Base-by-base conservation (phyloP, 1,140 invertebrate genomes). In the Drosophila bipectinata region DNA sequence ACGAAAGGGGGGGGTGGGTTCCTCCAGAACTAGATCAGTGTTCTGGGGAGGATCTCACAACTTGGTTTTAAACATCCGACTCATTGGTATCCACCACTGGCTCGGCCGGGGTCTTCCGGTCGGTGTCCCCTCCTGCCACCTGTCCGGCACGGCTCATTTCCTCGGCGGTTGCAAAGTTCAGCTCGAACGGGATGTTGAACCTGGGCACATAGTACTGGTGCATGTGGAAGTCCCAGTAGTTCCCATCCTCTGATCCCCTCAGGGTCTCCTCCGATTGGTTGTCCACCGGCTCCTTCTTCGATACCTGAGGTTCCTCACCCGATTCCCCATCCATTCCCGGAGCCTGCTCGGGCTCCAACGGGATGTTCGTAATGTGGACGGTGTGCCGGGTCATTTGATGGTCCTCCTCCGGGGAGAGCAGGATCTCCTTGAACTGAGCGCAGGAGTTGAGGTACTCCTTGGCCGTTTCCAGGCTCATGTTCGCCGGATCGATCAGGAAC, bases 401-500 rank as follows among this genome's bases (percentile, higher is more conserved):
- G n/a, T 26, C 44, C 4, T 9, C 5, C 12, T 18, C 18, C 18
- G 18, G 1, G 2, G 44, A 18, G 3, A 47, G 18, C 18, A 12
- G 1, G 0, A 47, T 8, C 18, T 47, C 44, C 18, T 47, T 47
- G 18, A 10, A 24, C 9, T 4, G 18, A 1, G 39, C 18, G 30
- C 39, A 52, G 47, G 57, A 48, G 3, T 37, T 47, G 12, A 26
- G 3, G 21, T 37, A 6, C 4, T 62, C 9, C 12, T 18, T 34
- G 4, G 21, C 14, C 14, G 4, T 0, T 2, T 8, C 26, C 1
- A 32, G 32, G 0, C n/a, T 15, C 10, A 69, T 5, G 9, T 9
- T 6, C 0, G 32, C 5, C 8, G 51, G 39, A 10, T 73, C 18
- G 15, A 84, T 14, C 4, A 84, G 30, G 8, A 77, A 9, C 14